phyloP scores from a whole-genome alignment of 1,140 invertebrate genomes.

The Drosophila bipectinata region DNA sequence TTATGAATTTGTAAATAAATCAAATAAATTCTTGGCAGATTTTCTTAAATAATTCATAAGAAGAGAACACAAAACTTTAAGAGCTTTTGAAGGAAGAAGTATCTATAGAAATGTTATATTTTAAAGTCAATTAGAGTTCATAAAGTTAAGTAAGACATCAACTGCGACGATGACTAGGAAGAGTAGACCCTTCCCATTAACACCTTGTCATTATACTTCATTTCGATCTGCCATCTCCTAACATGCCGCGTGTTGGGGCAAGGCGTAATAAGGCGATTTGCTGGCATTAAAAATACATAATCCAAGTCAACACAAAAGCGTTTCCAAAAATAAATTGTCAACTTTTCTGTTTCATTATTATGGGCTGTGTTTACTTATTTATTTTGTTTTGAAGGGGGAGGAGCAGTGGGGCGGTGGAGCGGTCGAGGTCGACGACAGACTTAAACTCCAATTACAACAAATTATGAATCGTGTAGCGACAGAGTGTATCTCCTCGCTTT shows the following conservation, averaged over 20 bases:
- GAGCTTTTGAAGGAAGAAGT: too few relatives aligned
- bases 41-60: background rate
- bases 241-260: background rate
- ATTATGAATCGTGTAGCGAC: conserved; percentile 69
- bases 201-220: conserved; percentile 53
- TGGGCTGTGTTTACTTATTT: conserved; percentile 6
- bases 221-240: conserved; percentile 1
- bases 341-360: conserved; percentile 25
- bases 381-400: background rate
- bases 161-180: conserved; percentile 12
- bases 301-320: conserved; percentile 43
- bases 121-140: conserved; percentile 3
- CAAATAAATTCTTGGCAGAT: conserved; percentile 6
- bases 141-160: conserved; percentile 21
- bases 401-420: too few relatives aligned
- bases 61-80: too few relatives aligned
- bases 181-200: conserved; percentile 34
- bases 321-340: conserved; percentile 65
- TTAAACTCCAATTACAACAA: conserved; percentile 78
- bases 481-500: conserved; percentile 12
- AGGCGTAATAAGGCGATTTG: conserved; percentile 43
- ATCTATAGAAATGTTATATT: background rate
- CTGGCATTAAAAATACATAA: conserved; percentile 55
- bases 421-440: conserved; percentile 34
- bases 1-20: conserved; percentile 37